phyloP scores from a whole-genome alignment of 2,797 vertebrate genomes.

The Potorous gilbertii region DNA sequence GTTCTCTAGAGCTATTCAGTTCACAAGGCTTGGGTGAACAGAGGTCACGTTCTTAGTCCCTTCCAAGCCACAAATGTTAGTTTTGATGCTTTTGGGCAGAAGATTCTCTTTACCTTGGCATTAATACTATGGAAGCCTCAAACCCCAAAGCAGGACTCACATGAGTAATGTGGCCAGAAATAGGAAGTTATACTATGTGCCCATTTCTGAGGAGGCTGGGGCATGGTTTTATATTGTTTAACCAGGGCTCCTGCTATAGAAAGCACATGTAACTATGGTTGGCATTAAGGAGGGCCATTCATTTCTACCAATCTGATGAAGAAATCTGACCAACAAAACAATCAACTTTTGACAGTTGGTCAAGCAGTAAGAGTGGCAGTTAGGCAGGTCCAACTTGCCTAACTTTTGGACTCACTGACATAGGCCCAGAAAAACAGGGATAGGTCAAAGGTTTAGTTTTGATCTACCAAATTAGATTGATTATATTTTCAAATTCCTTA shows the following conservation, averaged over 20 bases:
- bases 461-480: neutral
- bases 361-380: slow-evolving; percentile 4
- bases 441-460: neutral
- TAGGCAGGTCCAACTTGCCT: neutral
- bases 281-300: neutral
- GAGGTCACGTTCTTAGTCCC: neutral
- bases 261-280: neutral
- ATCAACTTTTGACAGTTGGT: slow-evolving; percentile 2
- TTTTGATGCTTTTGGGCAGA: neutral
- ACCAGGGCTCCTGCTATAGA: neutral
- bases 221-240: neutral
- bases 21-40: neutral
- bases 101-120: neutral
- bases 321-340: neutral
- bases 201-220: neutral
- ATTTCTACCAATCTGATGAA: slow-evolving; percentile 2
- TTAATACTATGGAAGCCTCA: neutral
- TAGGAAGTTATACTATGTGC: neutral
- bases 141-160: neutral
- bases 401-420: slow-evolving; percentile 5
- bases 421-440: neutral
- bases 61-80: neutral
- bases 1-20: neutral
- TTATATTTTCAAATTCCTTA: slow-evolving; percentile 15
- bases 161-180: neutral